Conservation (phyloP, 2,113 vertebrate species). For the Maccullochella peelii region DNA sequence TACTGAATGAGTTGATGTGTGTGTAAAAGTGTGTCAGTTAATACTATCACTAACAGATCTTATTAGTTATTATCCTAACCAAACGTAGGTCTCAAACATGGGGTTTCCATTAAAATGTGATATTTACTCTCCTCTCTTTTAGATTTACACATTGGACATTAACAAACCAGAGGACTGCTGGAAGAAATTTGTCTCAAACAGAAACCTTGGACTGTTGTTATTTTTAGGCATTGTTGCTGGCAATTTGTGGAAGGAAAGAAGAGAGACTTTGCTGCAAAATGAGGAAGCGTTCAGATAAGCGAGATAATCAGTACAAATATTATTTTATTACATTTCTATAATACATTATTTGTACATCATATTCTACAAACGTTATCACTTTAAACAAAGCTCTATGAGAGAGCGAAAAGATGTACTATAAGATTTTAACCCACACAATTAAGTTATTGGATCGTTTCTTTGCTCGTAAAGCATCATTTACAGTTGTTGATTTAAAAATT, state of each 20-base stretch:
- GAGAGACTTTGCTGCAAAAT: slow-evolving; percentile 49
- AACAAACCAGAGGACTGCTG: slow-evolving; percentile 94
- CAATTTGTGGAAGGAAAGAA: slow-evolving; percentile 89
- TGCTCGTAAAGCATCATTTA: neutral
- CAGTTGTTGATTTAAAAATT: neutral
- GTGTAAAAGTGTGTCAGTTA: neutral
- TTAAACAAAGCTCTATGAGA: neutral
- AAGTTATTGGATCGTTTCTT: neutral
- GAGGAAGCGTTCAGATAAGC: slow-evolving; percentile 20
- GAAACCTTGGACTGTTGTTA: slow-evolving; percentile 90
- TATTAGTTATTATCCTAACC: neutral
- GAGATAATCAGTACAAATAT: neutral
- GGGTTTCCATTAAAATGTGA: neutral
- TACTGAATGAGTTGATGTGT: no score
- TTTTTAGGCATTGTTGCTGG: slow-evolving; percentile 91
- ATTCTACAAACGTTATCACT: neutral
- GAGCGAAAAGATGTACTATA: neutral
- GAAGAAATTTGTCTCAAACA: slow-evolving; percentile 94
- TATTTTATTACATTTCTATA: neutral
- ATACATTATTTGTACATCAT: no score
- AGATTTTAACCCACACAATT: neutral
- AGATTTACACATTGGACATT: slow-evolving; percentile 93
- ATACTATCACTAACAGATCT: neutral
- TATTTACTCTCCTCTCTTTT: neutral
- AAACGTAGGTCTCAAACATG: neutral